These are phyloP conservation scores for Phaonia tiefii DNA, from an alignment of 2,888 invertebrate genomes.

Conservation along the genomic window DNA sequence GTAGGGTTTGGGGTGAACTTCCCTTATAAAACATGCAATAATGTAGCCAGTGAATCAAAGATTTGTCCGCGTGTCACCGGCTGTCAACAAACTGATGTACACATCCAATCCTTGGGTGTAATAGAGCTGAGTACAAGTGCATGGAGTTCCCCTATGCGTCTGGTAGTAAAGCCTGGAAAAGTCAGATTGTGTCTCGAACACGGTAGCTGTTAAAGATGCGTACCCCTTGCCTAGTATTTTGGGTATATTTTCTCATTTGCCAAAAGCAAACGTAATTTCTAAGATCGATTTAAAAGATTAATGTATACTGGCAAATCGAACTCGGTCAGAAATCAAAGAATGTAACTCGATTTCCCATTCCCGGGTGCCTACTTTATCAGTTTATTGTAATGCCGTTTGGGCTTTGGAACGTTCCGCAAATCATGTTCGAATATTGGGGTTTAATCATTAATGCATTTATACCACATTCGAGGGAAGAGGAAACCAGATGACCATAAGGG, in stretches of 20 bases:
- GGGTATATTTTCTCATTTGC: slow-evolving; percentile 31
- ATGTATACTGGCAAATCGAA: too few relatives aligned
- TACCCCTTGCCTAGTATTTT: slow-evolving; percentile 42
- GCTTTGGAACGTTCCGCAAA: too few relatives aligned
- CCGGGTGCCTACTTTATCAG: too few relatives aligned
- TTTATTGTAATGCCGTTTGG: too few relatives aligned
- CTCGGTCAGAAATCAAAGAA: too few relatives aligned
- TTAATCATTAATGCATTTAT: too few relatives aligned
- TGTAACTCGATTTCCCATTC: too few relatives aligned
- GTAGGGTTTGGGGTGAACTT: slow-evolving; percentile 44
- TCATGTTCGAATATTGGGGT: too few relatives aligned
- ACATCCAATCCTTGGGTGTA: slow-evolving; percentile 25
- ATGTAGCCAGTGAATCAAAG: slow-evolving; percentile 62
- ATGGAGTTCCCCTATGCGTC: slow-evolving; percentile 25
- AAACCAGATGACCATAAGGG: too few relatives aligned
- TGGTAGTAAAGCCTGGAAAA: slow-evolving; percentile 26
- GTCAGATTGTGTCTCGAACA: too few relatives aligned
- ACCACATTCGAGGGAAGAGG: too few relatives aligned
- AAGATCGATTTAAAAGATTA: slow-evolving; percentile 51
- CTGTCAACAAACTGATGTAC: slow-evolving; percentile 27
- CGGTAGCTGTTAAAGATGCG: too few relatives aligned
- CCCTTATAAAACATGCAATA: slow-evolving; percentile 51
- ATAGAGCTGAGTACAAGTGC: slow-evolving; percentile 2
- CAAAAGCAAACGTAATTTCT: slow-evolving; percentile 39
- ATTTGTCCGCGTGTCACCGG: slow-evolving; percentile 53